A percentile compares a stretch with the other conserved stretches of the same genome.
phyloP scores from a whole-genome alignment of 2,888 invertebrate genomes.

The Brachylomia viminalis region DNA sequence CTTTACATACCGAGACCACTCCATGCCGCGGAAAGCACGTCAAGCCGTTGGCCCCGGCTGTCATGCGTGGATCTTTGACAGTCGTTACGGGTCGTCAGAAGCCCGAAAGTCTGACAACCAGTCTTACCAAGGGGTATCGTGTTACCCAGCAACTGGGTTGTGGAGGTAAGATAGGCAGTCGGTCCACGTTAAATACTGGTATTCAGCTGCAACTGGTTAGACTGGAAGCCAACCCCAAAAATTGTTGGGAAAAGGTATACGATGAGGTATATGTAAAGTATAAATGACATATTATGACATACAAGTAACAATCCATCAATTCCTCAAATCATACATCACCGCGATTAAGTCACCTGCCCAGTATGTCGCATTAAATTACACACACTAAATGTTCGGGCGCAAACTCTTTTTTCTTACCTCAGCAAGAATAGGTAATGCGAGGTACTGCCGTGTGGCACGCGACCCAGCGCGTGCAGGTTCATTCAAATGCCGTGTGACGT shows the following conservation, averaged over 20 bases:
- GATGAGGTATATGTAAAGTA: neutral
- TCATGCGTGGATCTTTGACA: neutral
- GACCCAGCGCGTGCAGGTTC: slow-evolving; percentile 78
- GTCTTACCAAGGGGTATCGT: neutral
- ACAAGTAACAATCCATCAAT: neutral
- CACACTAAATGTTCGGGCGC: slow-evolving; percentile 55
- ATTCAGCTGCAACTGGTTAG: neutral
- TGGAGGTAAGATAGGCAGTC: neutral
- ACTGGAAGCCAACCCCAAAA: neutral
- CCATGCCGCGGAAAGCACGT: neutral
- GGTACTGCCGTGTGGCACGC: slow-evolving; percentile 85
- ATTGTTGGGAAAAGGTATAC: neutral
- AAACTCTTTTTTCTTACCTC: slow-evolving; percentile 67
- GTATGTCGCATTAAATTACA: slow-evolving; percentile 57
- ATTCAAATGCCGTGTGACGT: slow-evolving; percentile 87
- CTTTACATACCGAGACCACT: neutral
- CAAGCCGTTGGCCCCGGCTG: neutral
- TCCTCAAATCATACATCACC: neutral
- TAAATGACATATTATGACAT: neutral
- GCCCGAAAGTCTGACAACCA: neutral
- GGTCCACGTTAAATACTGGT: neutral
- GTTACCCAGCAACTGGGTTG: neutral
- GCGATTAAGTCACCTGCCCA: slow-evolving; percentile 37
- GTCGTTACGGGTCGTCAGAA: neutral
- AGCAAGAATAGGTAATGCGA: slow-evolving; percentile 74